Conservation (phyloP, 2,888 invertebrate species). For the Calliopum simillimum region DNA sequence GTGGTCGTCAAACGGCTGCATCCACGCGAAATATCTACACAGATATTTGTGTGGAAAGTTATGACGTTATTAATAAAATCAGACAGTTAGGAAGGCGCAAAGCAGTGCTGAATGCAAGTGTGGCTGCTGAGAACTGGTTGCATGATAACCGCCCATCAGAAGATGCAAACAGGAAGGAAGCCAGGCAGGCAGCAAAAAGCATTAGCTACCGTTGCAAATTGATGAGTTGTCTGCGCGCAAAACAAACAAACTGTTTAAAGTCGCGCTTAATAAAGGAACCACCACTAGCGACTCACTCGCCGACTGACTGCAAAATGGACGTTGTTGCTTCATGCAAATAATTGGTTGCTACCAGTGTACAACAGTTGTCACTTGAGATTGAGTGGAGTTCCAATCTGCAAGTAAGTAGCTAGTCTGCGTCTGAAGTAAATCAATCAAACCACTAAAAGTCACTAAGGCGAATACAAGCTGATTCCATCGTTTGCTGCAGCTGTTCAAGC, state of each 20-base stretch:
- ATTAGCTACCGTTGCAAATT: not conserved
- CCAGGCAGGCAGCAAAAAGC: not conserved
- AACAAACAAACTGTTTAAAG: slow-evolving; percentile 26
- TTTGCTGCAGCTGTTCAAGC: not conserved
- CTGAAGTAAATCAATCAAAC: not conserved
- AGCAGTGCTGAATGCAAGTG: not conserved
- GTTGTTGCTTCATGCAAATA: slow-evolving; percentile 15
- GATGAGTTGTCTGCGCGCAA: slow-evolving; percentile 17
- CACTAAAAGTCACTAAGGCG: not conserved
- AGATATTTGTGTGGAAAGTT: slow-evolving; percentile 20
- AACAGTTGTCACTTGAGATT: not conserved
- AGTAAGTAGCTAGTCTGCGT: too few species aligned
- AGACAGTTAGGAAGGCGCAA: slow-evolving; percentile 25
- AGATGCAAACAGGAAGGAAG: not conserved
- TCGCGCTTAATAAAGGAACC: not conserved
- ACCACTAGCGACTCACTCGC: not conserved
- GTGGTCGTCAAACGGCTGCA: slow-evolving; percentile 14
- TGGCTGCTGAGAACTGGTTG: slow-evolving; percentile 17
- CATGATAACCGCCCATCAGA: slow-evolving; percentile 24
- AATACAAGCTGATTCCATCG: too few species aligned
- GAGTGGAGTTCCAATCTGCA: not conserved
- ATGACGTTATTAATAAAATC: slow-evolving; percentile 39
- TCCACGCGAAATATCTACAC: slow-evolving; percentile 12
- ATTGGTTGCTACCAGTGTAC: not conserved
- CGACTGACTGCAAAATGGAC: too few species aligned